Conservation (phyloP, 2,113 vertebrate species). For the Thunnus maccoyii region DNA sequence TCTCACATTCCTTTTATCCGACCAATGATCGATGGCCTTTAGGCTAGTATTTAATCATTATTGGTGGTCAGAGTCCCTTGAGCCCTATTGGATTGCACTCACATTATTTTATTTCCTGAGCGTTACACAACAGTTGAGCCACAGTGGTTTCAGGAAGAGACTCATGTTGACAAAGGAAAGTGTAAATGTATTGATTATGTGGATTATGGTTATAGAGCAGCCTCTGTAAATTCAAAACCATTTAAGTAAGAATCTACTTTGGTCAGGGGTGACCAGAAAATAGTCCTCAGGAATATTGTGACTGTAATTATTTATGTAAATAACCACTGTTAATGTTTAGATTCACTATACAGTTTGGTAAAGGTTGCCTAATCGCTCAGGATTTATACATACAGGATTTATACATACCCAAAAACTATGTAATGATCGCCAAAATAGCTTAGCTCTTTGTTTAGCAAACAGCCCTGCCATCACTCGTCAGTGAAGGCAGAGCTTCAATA, state of each 20-base stretch:
- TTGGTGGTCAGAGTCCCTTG: slow-evolving; percentile 22
- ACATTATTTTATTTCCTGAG: slow-evolving; percentile 41
- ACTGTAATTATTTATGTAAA: too few species aligned
- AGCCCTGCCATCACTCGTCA: too few species aligned
- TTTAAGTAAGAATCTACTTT: not conserved
- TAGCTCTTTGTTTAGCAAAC: too few species aligned
- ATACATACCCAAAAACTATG: not conserved
- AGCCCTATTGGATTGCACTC: slow-evolving; percentile 42
- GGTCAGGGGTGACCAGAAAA: not conserved
- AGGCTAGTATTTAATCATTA: slow-evolving; percentile 15
- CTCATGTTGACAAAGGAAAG: slow-evolving; percentile 16
- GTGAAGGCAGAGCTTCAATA: too few species aligned
- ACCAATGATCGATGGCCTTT: slow-evolving; percentile 19
- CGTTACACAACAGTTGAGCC: slow-evolving; percentile 16
- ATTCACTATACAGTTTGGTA: not conserved
- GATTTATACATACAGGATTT: too few species aligned
- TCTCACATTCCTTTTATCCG: not conserved
- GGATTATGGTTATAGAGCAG: not conserved
- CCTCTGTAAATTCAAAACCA: slow-evolving; percentile 1
- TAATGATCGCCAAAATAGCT: too few species aligned
- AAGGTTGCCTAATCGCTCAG: not conserved
- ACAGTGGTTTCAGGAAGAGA: slow-evolving; percentile 11
- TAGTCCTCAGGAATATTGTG: too few species aligned
- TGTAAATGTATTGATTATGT: slow-evolving; percentile 24
- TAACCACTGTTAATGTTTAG: too few species aligned